phyloP scores from a whole-genome alignment of 2,888 invertebrate genomes.

The Tipula unca region DNA sequence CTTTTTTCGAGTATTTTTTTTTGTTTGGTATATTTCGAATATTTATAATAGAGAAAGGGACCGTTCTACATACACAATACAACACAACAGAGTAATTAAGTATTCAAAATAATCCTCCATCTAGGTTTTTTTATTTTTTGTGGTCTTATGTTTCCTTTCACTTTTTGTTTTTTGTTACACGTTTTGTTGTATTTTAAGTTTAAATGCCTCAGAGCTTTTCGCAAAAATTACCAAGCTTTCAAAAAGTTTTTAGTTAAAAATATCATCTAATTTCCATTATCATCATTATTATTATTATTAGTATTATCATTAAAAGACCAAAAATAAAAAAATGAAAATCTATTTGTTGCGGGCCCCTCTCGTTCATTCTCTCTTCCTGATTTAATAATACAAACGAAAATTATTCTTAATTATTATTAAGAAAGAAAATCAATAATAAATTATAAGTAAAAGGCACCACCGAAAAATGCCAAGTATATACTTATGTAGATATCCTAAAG shows the following conservation, averaged over 20 bases:
- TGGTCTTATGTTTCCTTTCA: background rate
- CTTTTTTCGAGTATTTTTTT: background rate
- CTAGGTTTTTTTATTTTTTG: background rate
- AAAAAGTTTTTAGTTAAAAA: background rate
- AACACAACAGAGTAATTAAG: background rate
- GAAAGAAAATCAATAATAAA: background rate
- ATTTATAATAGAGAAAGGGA: background rate
- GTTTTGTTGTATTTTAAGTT: background rate
- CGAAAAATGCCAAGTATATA: background rate
- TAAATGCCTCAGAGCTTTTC: background rate
- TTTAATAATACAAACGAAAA: background rate
- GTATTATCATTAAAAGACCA: background rate
- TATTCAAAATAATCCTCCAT: background rate
- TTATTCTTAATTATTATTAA: background rate
- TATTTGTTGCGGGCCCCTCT: background rate
- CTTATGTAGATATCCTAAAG: background rate
- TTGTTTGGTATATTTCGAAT: background rate
- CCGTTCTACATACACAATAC: background rate
- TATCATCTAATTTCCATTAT: conserved; percentile 8
- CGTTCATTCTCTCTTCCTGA: background rate
- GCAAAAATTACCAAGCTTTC: background rate
- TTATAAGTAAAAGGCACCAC: background rate
- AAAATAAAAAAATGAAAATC: background rate
- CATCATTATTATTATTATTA: background rate
- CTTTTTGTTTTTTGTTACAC: background rate